Conservation (phyloP, 2,888 invertebrate genomes). For the Mesoligia furuncula region DNA sequence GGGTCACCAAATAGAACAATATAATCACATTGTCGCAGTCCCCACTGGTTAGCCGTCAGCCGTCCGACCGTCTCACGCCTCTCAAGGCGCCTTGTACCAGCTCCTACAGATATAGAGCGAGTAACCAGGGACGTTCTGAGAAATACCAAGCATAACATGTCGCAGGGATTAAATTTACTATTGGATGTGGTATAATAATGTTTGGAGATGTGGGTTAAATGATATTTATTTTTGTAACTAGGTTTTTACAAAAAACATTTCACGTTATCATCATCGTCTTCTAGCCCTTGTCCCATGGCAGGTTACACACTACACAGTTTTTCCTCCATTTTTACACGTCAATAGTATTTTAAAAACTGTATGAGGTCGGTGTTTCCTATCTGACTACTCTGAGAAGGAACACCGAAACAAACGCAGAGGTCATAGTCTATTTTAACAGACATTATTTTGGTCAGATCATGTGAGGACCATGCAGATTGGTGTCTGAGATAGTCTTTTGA, state of each 20-base stretch:
- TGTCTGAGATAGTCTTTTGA: neutral
- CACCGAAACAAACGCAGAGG: neutral
- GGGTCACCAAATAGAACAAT: constrained; percentile 25
- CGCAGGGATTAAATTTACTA: neutral
- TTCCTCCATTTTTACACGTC: neutral
- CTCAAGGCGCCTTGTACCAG: neutral
- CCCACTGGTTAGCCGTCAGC: constrained; percentile 22
- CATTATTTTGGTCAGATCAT: neutral
- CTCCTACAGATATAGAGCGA: neutral
- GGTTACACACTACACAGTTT: neutral
- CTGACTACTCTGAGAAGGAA: neutral
- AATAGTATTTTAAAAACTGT: neutral
- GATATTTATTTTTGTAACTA: neutral
- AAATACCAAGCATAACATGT: neutral
- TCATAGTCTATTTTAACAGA: neutral
- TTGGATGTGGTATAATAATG: neutral
- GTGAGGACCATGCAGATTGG: neutral
- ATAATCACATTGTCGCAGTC: constrained; percentile 46
- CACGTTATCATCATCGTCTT: neutral
- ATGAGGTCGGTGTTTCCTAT: neutral
- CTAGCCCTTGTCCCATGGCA: neutral
- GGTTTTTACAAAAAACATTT: neutral
- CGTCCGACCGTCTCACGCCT: neutral
- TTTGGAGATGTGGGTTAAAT: neutral
- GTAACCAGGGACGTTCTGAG: neutral